Base-by-base conservation (phyloP, 92 coral and sea anemone genomes). In the Epizoanthus ramosus region DNA sequence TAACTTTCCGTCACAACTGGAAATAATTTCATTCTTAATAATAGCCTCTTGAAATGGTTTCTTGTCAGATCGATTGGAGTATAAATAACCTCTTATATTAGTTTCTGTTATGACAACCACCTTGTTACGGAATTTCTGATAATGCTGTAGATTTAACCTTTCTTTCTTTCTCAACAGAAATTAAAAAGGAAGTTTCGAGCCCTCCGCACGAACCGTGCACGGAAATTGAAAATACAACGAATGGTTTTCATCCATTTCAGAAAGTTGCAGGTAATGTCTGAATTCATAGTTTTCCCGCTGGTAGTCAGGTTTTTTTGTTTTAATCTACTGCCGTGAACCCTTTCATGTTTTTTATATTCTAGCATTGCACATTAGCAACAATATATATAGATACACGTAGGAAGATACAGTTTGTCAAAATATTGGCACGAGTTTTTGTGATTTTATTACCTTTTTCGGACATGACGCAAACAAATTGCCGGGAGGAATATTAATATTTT, bases 121-220 rank as follows among this genome's bases (percentile, higher is more conserved):
- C 45, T 77, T 77, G 71, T 77, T 77, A 77, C 35, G 71, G 82
- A 77, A 77, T 77, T 21, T 43, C 13, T 77, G 71, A 61, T 77
- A 43, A 77, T 61, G 16, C 14, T n/a, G 4, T 71, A 63, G 54
- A 64, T 80, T 80, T 61, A 77, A 16, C 63, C 43, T 71, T 63
- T 43, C 63, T 25, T 52, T 50, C 59, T 85, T 86, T 63, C 72
- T 84, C 66, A 57, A 50, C 80, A 93, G 97, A 93, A 87, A 93
- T 93, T 57, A 93, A 93, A 83, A 91, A 89, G 73, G 97, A 93
- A 65, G 85, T 75, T 10, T 79, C 87, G 0, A 86, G 93, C 39
- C 93, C 97, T 12, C 81, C 90, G 19, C 89, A 88, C 28, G 97
- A 93, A 37, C 21, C 47, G 14, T 91, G 84, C 83, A 68, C 92